Evolutionary conservation across 1,140 invertebrate genomes (phyloP), one percentile per base, ranked within the genome.

Genomic region (Bombus superbus): DNA sequence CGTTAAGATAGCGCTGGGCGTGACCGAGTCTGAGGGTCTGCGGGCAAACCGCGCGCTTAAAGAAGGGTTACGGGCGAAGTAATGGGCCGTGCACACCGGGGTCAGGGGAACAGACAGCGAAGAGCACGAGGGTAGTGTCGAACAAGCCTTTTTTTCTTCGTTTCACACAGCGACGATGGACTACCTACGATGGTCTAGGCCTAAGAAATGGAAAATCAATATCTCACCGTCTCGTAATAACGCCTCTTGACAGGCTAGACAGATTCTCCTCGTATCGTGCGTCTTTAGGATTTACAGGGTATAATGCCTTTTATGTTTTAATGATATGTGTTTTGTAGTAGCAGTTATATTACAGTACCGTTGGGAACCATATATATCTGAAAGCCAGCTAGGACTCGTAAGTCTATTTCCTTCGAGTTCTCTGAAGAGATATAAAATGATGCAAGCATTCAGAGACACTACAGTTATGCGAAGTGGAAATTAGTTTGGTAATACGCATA

Each of bases 1-100:
- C 88, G 91, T 92, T 91, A 89, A 92, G 90, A 92, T 92, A 92
- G 91, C 88, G 91, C 74, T 90, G 91, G 90, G 91, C 91, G 91
- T 92, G 88, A 90, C 91, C 84, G 80, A 81, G 89, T 89, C 88
- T 88, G 74, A 83, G 86, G 85, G 79, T 90, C 83, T 86, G 86
- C 83, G 59, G 83, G 82, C 82, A 68, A 89, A 69, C 86, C 76
- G 83, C 87, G 82, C 79, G 86, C 78, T 86, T 89, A 91, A 92
- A 91, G 90, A 92, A 92, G 91, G 91, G 89, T 92, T 92, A 89
- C 86, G 84, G 73, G 80, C 86, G 57, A 83, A 91, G 90, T 91
- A 91, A 91, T 91, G 90, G 88, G 59, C 87, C 69, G 83, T 84
- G 38, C 42, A 66, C 59, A 68, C 53, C n/a, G 62, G n/a, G 44